Base-by-base conservation (phyloP, 2,888 invertebrate genomes). In the Nephrotoma guestfalica region DNA sequence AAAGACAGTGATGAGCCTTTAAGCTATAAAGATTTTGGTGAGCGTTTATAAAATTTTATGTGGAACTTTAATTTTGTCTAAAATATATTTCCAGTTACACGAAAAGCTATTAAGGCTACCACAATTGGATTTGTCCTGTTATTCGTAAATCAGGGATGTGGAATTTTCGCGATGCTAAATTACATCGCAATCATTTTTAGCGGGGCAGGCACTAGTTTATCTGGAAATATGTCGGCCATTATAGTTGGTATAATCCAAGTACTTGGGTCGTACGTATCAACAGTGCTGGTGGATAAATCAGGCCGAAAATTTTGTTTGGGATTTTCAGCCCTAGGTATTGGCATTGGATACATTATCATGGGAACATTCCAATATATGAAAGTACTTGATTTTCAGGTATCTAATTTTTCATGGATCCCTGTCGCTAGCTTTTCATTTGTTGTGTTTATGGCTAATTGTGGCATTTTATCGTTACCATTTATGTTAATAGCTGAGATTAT, bases 161-260 rank as follows among this genome's bases (percentile, higher is more conserved):
- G 91, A 3, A 88, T 88, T 13, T 91, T 90, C 57, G 89, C 90
- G 7, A 89, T 91, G 57, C 88, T 90, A 3, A 91, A 90, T 86
- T 91, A 91, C 86, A 90, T 90, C 88, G 89, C 91, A 9, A 88
- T 88, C 18, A 90, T 91, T 47, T 91, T 91, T 87, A 88, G 88
- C 4, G 88, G 89, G 3, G 89, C 90, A 40, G 83, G 83, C 0
- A 4, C 18, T 4, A 7, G 0, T 41, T 83, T 83, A 83, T 40
- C 40, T 1, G 40, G 13, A 40, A 40, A 83, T 40, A 40, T 83
- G n/a, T 83, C 83, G 11, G 9, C 83, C 40, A 83, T 83, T 41
- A 40, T 83, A 41, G n/a, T 83, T 4, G 40, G 40, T 7, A 9
- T 13, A 4, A 40, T 83, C 0, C 91, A 91, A 88, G 90, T 91